Conservation (phyloP, 2,797 vertebrate species). For the Heteromormyrus szaboi region DNA sequence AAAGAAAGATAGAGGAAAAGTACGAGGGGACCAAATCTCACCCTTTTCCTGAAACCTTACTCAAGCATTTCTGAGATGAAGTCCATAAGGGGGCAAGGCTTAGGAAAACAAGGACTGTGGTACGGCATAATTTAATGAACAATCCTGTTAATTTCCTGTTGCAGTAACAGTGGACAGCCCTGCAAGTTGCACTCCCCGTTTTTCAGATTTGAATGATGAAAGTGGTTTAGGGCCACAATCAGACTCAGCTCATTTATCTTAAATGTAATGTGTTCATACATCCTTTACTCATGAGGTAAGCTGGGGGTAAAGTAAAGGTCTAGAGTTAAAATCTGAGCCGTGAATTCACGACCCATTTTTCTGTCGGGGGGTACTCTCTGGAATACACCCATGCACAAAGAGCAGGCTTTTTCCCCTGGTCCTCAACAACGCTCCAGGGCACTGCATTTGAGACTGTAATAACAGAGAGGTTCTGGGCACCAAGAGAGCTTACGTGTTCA, state of each 20-base stretch:
- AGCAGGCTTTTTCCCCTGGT: background rate
- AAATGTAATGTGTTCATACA: constrained; percentile 62
- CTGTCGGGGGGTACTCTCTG: background rate
- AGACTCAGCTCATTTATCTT: constrained; percentile 59
- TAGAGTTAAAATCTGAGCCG: background rate
- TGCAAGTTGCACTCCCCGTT: constrained; percentile 57
- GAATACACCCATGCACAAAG: background rate
- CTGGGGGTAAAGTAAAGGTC: constrained; percentile 21
- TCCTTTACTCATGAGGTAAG: constrained; percentile 54
- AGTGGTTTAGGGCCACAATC: constrained; percentile 52
- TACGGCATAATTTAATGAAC: constrained; percentile 60
- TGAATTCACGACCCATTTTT: constrained; percentile 3
- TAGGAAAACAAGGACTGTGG: background rate
- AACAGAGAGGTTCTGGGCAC: background rate
- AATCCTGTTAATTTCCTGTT: constrained; percentile 55
- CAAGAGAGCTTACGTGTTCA: too few species aligned
- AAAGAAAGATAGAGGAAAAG: background rate
- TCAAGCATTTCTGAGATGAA: constrained; percentile 61
- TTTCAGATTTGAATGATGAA: constrained; percentile 57
- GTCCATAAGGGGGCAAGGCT: constrained; percentile 21
- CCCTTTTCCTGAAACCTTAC: constrained; percentile 27
- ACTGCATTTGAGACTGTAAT: background rate
- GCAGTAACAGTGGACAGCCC: constrained; percentile 39
- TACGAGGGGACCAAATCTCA: background rate
- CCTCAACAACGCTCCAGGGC: background rate